Base-by-base conservation (phyloP, 2,797 vertebrate species). In the Remorina albescens region DNA sequence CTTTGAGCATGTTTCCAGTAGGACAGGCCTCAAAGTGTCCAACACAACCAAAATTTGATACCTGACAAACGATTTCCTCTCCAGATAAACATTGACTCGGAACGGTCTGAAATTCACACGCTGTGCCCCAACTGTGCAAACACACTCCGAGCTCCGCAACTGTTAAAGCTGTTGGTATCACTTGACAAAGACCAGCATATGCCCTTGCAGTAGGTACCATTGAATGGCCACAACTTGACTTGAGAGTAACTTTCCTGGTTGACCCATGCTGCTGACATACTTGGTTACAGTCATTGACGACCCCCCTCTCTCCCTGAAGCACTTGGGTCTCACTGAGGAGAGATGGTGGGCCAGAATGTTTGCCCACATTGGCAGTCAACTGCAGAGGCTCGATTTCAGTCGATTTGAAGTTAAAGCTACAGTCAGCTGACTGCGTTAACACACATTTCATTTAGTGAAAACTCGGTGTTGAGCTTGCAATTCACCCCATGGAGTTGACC, bases 171-270 rank as follows among this genome's bases (percentile, higher is more conserved):
- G 79, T 82, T 81, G 87, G 88, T 73, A 74, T 78, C 67, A 78
- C 80, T 87, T 92, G 93, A 93, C 92, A 93, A 94, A 92, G 84
- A 79, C 91, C 93, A 93, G 92, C 84, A 73, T 89, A 85, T 72
- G 72, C 91, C 90, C 92, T 94, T 94, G 92, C 91, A 92, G 90
- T 92, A 94, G 86, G 91, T 88, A 91, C 88, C 92, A 93, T 94
- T 94, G 94, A 94, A 94, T 95, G 94, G 93, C 91, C 93, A 94
- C 91, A 93, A 95, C 94, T 94, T 94, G 94, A 95, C 93, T 94
- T 95, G 94, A 94, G 91, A 94, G 92, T 94, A 95, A 93, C 92
- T 86, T 92, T 94, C 90, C 92, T 91, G 87, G 92, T 94, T 89
- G 92, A 95, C 92, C 93, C 91, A 94, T 94, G 82, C 85, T 92